Evolutionary conservation across 2,888 invertebrate species (phyloP), one percentile per base, ranked within the genome.

Genomic region (Torymus aiolomorphi): DNA sequence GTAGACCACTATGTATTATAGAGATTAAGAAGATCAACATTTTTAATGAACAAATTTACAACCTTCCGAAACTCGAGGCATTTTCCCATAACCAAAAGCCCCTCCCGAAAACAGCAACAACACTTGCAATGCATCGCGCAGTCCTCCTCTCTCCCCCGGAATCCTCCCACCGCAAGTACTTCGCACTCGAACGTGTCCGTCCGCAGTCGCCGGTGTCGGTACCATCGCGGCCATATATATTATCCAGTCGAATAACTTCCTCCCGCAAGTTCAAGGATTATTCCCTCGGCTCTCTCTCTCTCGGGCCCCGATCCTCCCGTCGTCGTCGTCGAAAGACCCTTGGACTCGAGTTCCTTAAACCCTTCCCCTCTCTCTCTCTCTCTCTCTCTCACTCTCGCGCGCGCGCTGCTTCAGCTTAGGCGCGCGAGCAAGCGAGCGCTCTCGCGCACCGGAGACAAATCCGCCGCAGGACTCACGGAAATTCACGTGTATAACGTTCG

Each of bases 401-500:
- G 63, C 69, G 24, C 3, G n/a, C n/a, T 31, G 31, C 4, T 51
- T 78, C 62, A 73, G 72, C 72, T 78, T 67, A 66, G 59, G 61
- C 59, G 51, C 59, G 61, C 13, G 54, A 59, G 66, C 51, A 16
- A n/a, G 31, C 24, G 62, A 20, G 20, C 57, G 42, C 31, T 31
- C 31, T 3, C 8, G 31, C 31, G 8, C 31, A 31, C 31, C 31
- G 31, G 24, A 66, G 80, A 76, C 76, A 80, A 80, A 80, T 80
- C 80, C 80, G 70, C 80, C 76, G 61, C 80, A 80, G 69, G 63
- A 71, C 83, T 82, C 31, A 31, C 77, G 78, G 80, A 82, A 83
- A 84, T 84, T 81, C 84, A 51, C 18, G 75, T 83, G 83, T 85
- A 71, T 76, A 85, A 85, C 84, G 84, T 85, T 86, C 85, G 85